A percentile compares a stretch with the other conserved stretches of the same genome.
Conservation (phyloP, 2,888 invertebrate genomes). For the Priocnemis perturbator region DNA sequence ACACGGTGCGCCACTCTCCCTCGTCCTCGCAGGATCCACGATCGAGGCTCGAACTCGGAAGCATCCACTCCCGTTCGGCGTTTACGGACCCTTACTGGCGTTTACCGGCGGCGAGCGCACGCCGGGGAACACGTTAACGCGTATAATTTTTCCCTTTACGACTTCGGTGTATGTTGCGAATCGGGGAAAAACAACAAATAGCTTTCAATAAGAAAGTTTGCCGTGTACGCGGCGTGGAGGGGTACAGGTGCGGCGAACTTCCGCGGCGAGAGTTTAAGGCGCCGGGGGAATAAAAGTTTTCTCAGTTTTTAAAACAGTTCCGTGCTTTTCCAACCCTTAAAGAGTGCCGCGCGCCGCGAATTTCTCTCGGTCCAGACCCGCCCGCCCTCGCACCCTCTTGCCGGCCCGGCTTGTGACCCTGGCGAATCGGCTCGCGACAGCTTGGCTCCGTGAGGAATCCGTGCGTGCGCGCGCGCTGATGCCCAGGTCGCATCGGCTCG, state of each 20-base stretch:
- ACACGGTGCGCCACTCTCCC: too few relatives aligned
- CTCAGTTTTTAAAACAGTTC: conserved; percentile 58
- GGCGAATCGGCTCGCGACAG: neutral
- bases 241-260: conserved; percentile 52
- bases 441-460: neutral
- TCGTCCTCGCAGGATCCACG: too few relatives aligned
- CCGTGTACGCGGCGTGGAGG: conserved; percentile 24
- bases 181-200: conserved; percentile 47
- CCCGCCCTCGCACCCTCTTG: neutral
- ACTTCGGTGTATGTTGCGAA: neutral
- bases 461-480: too few relatives aligned
- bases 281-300: conserved; percentile 49
- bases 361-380: neutral
- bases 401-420: too few relatives aligned
- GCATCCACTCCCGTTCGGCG: too few relatives aligned
- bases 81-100: too few relatives aligned
- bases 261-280: conserved; percentile 42
- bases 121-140: neutral
- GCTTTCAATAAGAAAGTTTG: conserved; percentile 58
- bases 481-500: neutral
- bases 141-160: conserved; percentile 7
- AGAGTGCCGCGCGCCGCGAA: conserved; percentile 37
- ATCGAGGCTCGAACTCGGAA: too few relatives aligned
- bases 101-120: neutral
- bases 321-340: conserved; percentile 49